Evolutionary conservation across 2,797 vertebrate species (phyloP), one percentile per base, ranked within the genome.

Genomic region (Pogonophryne albipinna): DNA sequence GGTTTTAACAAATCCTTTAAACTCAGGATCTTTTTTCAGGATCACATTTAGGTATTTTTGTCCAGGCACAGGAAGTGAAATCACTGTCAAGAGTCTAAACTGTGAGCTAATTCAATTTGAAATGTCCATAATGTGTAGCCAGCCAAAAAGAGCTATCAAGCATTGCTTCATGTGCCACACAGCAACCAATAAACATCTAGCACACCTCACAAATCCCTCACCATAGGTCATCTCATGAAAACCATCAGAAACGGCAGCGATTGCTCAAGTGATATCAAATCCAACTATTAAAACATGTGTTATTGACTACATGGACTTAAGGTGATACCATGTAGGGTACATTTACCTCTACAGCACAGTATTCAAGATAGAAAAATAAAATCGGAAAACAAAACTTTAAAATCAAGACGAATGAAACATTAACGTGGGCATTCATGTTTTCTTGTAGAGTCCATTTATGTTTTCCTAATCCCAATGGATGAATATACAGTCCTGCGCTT

Each of bases 261-360:
- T 94, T 95, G 95, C 94, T 94, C 94, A 93, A 91, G 86, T 95
- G 92, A 96, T 94, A 95, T 94, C 93, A 94, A 95, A 96, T 94
- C 92, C 93, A 95, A 93, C 94, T 95, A 95, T 95, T 94, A 80
- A 95, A 93, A 27, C 95, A 96, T 87, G 94, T 94, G 94, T 96
- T 96, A 96, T 94, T 95, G 87, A 85, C 87, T 89, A 97, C 93
- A 96, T 94, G 95, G 95, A 96, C 95, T 95, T 96, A 96, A 95
- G 92, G 96, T 96, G 95, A 96, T 96, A 97, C 95, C 93, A 93
- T 94, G 96, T 96, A 96, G 95, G 95, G 95, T 95, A 93, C 59
- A 94, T 94, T 95, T 95, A 95, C 95, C 95, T 93, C 96, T 96
- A 97, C 96, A 95, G 95, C 97, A 98, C 96, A 96, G 95, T 96